Evolutionary conservation across 2,113 vertebrate genomes (phyloP).

Genomic region (Gallinago media): DNA sequence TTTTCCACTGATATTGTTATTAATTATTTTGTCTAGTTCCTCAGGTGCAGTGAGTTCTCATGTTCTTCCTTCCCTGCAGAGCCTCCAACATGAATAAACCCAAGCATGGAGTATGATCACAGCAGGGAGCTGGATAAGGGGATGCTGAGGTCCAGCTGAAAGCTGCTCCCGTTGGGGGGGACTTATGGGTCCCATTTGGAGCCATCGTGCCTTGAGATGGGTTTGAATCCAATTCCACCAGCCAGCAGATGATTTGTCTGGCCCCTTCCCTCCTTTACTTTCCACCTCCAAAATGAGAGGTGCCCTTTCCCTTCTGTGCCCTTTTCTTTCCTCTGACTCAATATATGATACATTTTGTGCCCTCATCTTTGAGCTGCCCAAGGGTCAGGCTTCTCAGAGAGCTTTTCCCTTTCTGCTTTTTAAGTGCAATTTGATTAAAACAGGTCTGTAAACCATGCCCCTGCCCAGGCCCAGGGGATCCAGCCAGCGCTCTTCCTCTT

Average conservation of each 20-base stretch:
- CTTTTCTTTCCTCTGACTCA: not conserved
- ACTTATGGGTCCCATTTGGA: not conserved
- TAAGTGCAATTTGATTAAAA: slow-evolving; percentile 42
- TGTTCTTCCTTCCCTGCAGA: not conserved
- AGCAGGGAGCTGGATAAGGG: not conserved
- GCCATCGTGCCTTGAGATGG: not conserved
- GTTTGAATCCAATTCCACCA: not conserved
- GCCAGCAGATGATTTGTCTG: not conserved
- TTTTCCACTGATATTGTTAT: not conserved
- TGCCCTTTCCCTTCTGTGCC: not conserved
- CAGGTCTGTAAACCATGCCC: not conserved
- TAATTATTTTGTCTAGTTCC: not conserved
- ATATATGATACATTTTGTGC: not conserved
- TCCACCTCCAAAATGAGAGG: not conserved
- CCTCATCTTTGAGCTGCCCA: not conserved
- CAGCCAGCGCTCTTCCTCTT: not conserved
- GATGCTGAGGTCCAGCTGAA: not conserved
- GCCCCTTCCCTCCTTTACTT: not conserved
- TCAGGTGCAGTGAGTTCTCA: not conserved
- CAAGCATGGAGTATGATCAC: fast-evolving
- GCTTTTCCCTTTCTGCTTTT: slow-evolving; percentile 21
- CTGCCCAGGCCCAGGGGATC: not conserved
- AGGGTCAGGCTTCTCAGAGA: not conserved
- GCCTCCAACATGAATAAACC: not conserved
- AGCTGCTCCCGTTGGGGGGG: not conserved